Evolutionary conservation across 1,140 invertebrate genomes (phyloP), one percentile per base, ranked within the genome.

Genomic region (Apis laboriosa): DNA sequence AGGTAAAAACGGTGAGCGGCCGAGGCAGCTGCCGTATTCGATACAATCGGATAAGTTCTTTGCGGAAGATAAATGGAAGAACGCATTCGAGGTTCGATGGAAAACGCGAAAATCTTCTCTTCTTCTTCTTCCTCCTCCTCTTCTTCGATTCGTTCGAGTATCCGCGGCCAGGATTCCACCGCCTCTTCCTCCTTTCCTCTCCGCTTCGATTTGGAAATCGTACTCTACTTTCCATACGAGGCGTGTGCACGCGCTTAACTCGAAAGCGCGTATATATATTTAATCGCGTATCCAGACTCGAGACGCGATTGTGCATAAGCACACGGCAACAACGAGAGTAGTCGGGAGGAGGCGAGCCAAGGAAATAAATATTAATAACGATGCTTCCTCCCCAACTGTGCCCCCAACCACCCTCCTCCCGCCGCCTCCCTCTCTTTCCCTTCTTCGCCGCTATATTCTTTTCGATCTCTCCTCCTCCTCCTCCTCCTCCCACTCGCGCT

Each of bases 301-400:
- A 84, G 79, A 64, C 63, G 63, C 73, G 49, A 67, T 77, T 63
- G 75, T 78, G 85, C 86, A 87, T 86, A 84, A 80, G 83, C 86
- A 86, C 83, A 87, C 83, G 74, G 79, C 83, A 88, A 88, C 86
- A 88, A 88, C 86, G 83, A 80, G 71, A 85, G 77, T 82, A 64
- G 86, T 43, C 70, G 72, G 71, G 78, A 86, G 83, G 80, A 86
- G 34, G 85, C 83, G 75, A 89, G 81, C 81, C 79, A 83, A 84
- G 86, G 84, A 92, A 92, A 93, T 90, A 89, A 92, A 90, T 92
- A 90, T 91, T 91, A 91, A 91, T 91, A 91, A 92, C 87, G 88
- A 87, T 86, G 81, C 73, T 77, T 66, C 28, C 72, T 60, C 55
- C 56, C 72, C 19, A 43, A 8, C 28, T 15, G 21, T 24, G 15